phyloP scores from a whole-genome alignment of 1,140 invertebrate species.

The Berghia stephanieae region DNA sequence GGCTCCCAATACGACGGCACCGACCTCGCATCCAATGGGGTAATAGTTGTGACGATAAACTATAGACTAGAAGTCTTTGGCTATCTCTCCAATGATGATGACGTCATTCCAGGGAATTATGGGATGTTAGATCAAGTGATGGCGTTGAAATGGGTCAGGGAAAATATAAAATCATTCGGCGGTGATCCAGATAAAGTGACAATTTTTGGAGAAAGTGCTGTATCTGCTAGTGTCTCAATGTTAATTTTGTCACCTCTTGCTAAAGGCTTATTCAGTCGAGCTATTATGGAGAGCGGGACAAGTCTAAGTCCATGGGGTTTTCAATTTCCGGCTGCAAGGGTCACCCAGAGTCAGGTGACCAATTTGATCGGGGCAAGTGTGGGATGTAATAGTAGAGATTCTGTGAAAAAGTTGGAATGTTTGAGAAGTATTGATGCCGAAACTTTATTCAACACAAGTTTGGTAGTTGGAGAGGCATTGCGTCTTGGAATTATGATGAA shows the following conservation, averaged over 20 bases:
- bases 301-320: slow-evolving; percentile 26
- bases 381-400: slow-evolving; percentile 1
- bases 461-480: not conserved
- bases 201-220: slow-evolving; percentile 90
- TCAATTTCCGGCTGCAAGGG: not conserved
- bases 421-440: not conserved
- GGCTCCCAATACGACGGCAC: slow-evolving; percentile 83
- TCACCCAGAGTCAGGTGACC: not conserved
- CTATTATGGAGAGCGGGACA: slow-evolving; percentile 36
- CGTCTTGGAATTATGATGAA: not conserved
- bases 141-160: slow-evolving; percentile 89
- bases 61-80: slow-evolving; percentile 84
- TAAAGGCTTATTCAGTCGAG: slow-evolving; percentile 35
- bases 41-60: slow-evolving; percentile 93
- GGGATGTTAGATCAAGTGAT: slow-evolving; percentile 90
- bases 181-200: slow-evolving; percentile 88
- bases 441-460: not conserved
- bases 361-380: slow-evolving; percentile 1
- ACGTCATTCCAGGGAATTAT: slow-evolving; percentile 95
- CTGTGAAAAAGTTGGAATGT: not conserved
- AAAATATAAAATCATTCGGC: slow-evolving; percentile 88
- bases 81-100: slow-evolving; percentile 89
- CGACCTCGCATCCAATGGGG: slow-evolving; percentile 78
- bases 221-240: slow-evolving; percentile 70
- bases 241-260: slow-evolving; percentile 47